Conservation (phyloP, 2,797 vertebrate species). For the Dendrocincla fuliginosa region DNA sequence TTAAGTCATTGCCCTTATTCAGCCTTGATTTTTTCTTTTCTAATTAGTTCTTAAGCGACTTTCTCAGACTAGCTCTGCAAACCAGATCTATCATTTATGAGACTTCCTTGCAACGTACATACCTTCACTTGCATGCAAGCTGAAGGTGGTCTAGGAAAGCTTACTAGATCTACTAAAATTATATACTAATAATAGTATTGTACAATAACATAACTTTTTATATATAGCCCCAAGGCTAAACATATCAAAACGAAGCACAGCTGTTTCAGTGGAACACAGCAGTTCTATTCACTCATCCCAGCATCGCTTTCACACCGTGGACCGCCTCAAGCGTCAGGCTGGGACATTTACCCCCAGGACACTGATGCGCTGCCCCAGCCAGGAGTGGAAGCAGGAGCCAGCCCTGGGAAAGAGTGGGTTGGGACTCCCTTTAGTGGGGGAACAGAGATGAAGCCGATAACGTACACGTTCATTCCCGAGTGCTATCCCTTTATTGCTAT, state of each 20-base stretch:
- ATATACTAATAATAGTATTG: not conserved
- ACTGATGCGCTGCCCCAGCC: rapidly evolving
- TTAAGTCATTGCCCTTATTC: not conserved
- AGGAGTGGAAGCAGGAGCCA: rapidly evolving
- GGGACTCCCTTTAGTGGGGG: too few species aligned
- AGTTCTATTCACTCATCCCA: not conserved
- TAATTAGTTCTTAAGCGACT: not conserved
- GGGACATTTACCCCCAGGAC: not conserved
- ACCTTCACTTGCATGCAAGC: not conserved
- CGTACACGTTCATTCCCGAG: rapidly evolving
- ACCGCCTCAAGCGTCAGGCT: not conserved
- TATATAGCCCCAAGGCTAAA: not conserved
- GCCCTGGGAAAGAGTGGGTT: rapidly evolving
- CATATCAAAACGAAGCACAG: not conserved
- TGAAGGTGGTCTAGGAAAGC: not conserved
- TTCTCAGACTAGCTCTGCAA: not conserved
- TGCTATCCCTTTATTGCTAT: rapidly evolving
- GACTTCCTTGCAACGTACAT: not conserved
- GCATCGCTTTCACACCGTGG: not conserved
- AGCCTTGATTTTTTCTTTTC: not conserved
- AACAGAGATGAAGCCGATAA: rapidly evolving
- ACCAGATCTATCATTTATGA: not conserved
- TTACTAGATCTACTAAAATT: not conserved
- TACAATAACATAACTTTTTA: conserved; percentile 16
- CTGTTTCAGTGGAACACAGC: not conserved